Evolutionary conservation across 2,888 invertebrate species (phyloP), one percentile per base, ranked within the genome.

Genomic region (Chromoteleia sp.): DNA sequence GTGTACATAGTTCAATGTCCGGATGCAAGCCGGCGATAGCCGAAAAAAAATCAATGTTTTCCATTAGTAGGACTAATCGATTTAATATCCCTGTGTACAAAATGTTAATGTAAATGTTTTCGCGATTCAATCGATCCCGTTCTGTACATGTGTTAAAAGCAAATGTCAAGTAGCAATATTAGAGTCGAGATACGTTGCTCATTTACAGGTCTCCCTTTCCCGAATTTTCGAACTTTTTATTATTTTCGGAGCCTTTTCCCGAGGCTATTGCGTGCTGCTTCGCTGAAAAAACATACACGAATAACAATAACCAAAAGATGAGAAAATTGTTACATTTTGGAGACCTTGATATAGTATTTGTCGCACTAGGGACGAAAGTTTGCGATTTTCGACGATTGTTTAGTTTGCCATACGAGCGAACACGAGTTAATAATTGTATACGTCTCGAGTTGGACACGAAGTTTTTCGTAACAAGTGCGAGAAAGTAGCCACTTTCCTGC

Each of bases 11-110:
- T 84, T 70, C 86, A 85, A 88, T 88, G 86, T 87, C 86, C 87
- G 87, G 88, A 85, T 84, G 83, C 82, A 83, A 83, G 85, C 83
- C 84, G 80, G n/a, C 86, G 48, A 85, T 84, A 79, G 85, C 85
- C 86, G n/a, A 86, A 83, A 45, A 85, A 84, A 84, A 89, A 89
- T 90, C 88, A 87, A 88, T 89, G 89, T 90, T 90, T 90, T 90
- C 89, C 89, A 90, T 89, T 88, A 80, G 86, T 89, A 90, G 88
- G 10, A 78, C 83, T 88, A 88, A 87, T 85, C 83, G 58, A 85
- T 84, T 85, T 83, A 84, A 87, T 83, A 74, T 84, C 85, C 86
- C 87, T 84, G 82, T 83, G 87, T 86, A 87, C 85, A 87, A 85
- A 85, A 86, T 80, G 48, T 85, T 84, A 82, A 85, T 84, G 65